Evolutionary conservation across 2,113 vertebrate species (phyloP), one percentile per base, ranked within the genome.

Genomic region (Labeo catla): DNA sequence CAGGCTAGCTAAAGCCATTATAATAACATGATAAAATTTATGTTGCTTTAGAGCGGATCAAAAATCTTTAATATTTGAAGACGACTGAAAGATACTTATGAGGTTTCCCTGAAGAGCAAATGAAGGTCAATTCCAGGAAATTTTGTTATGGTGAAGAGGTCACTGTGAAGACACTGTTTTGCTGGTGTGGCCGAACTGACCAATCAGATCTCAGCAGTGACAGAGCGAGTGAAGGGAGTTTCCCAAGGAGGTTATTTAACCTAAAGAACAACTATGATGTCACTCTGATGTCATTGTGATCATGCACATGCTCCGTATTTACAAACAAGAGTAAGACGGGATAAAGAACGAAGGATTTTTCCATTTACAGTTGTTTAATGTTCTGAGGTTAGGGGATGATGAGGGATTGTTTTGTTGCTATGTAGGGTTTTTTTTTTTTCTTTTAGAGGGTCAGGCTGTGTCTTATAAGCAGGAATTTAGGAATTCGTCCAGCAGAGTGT

Each of bases 401-500:
- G 36, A 16, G 59, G 39, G 4, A 16, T 63, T 65, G 39, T 63
- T 65, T 47, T 47, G 57, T 47, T 36, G 23, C 57, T 8, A 4
- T 79, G 34, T 39, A 61, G 39, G 7, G 2, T 16, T 61, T 65
- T 34, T 49, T 52, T n/a, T 63, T 76, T 78, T n/a, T 49, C 13
- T 59, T 36, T 79, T 7, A 13, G 16, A n/a, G 61, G 28, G 19
- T n/a, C 34, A 43, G 7, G 11, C 80, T 84, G 43, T 88, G 63
- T 89, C 45, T 39, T 59, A 45, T 54, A 45, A 28, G 63, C 66
- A 47, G 84, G 68, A 52, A 76, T 54, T 50, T 15, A 63, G 72
- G 43, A 65, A 45, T 86, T 16, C 61, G 72, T 88, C 82, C 88
- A 87, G 89, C 66, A 86, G 84, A 86, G 68, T 89, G 83, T 85